Evolutionary conservation across 2,797 vertebrate species (phyloP).

Genomic region (Acanthornis magna): DNA sequence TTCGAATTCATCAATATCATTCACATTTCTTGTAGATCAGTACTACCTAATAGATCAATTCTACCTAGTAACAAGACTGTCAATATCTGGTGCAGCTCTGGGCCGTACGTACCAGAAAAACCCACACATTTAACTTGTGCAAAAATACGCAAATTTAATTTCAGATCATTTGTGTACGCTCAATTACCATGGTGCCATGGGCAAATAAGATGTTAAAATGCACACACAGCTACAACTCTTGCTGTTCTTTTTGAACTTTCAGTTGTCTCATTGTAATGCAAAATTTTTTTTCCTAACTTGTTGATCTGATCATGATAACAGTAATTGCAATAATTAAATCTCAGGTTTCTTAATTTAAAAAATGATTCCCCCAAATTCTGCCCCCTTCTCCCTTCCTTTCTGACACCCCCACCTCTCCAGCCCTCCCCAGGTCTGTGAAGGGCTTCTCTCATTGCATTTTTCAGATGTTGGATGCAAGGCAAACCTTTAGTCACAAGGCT

Average conservation of each 20-base stretch:
- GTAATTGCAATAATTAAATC: neutral
- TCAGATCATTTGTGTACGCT: neutral
- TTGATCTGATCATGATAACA: neutral
- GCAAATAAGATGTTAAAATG: neutral
- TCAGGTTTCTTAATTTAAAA: neutral
- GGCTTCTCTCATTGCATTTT: neutral
- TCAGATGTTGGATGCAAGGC: neutral
- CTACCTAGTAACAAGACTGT: neutral
- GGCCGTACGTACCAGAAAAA: neutral
- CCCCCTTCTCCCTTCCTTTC: rapidly evolving
- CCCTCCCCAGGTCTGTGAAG: neutral
- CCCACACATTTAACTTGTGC: neutral
- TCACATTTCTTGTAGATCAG: neutral
- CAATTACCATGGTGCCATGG: neutral
- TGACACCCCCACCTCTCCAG: rapidly evolving
- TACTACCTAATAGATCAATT: neutral
- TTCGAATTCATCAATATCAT: neutral
- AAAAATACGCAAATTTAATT: neutral
- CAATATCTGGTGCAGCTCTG: neutral
- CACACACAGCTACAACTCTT: neutral
- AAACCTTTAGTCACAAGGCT: neutral
- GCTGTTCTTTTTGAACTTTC: neutral
- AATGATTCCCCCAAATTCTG: neutral
- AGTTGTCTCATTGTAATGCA: neutral
- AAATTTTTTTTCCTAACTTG: neutral